Evolutionary conservation across 2,797 vertebrate genomes (phyloP).

Genomic region (Saxicola maurus): DNA sequence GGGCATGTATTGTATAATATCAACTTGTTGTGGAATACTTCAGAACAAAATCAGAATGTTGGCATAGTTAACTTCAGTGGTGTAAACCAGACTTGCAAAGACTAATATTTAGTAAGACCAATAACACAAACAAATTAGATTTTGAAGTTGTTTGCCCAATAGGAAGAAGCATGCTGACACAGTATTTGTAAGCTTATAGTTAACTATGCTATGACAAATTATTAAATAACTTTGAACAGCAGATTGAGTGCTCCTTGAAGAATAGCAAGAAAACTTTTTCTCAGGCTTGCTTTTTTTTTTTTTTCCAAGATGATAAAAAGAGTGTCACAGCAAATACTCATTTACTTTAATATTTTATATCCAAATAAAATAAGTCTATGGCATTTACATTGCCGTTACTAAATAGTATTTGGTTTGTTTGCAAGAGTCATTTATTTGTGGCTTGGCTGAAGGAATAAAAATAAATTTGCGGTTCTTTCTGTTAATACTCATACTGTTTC

Average conservation of each 20-base stretch:
- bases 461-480: slow-evolving; percentile 44
- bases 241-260: slow-evolving; percentile 37
- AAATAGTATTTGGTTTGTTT: slow-evolving; percentile 45
- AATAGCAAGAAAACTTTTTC: slow-evolving; percentile 33
- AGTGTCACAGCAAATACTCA: slow-evolving; percentile 40
- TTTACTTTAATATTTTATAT: slow-evolving; percentile 57
- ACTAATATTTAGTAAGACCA: slow-evolving; percentile 75
- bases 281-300: slow-evolving; percentile 21
- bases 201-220: slow-evolving; percentile 45
- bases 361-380: slow-evolving; percentile 48
- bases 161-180: slow-evolving; percentile 59
- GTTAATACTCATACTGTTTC: slow-evolving; percentile 56
- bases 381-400: slow-evolving; percentile 45
- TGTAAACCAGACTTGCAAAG: slow-evolving; percentile 64
- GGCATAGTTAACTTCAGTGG: slow-evolving; percentile 62
- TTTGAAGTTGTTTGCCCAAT: slow-evolving; percentile 62
- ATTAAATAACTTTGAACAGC: slow-evolving; percentile 50
- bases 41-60: slow-evolving; percentile 66
- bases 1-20: slow-evolving; percentile 56
- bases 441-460: slow-evolving; percentile 58
- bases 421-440: slow-evolving; percentile 60
- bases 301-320: neutral
- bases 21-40: slow-evolving; percentile 72
- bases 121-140: slow-evolving; percentile 71
- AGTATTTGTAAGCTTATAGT: slow-evolving; percentile 58